Base-by-base conservation (phyloP, 1,140 invertebrate genomes). In the Brachionus calyciflorus region DNA sequence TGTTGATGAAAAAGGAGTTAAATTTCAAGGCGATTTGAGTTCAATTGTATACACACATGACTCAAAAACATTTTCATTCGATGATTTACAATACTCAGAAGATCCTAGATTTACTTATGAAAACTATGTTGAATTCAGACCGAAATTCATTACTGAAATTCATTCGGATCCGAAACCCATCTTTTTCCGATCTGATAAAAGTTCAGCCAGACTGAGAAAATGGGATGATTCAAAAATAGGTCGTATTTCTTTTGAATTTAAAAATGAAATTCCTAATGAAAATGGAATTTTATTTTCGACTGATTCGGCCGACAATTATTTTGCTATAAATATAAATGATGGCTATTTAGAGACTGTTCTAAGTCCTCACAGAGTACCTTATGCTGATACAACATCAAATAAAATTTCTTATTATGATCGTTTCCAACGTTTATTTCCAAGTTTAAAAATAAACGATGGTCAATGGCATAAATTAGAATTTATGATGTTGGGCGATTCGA, bases 191-290 rank as follows among this genome's bases (percentile, higher is more conserved):
- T 73, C 69, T 37, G 44, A 17, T 2, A 48, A 49, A 24, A 51
- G 44, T 14, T 53, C 69, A 24, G 69, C 69, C 2, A 26, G n/a
- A 40, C 10, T 73, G 24, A 24, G 33, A 0, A 33, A 30, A 21
- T 73, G 69, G 69, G 69, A 73, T 41, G 51, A 73, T 37, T 73
- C 69, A 26, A 73, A 73, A 40, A 30, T 73, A 19, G 69, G 69
- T 10, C 24, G 69, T 37, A 55, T 73, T 37, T 49, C 69, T 19
- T 73, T 73, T 51, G 69, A 73, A 14, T 73, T 73, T 21, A 49
- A 40, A 17, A 37, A 26, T 0, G 46, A 73, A 73, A 73, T 73
- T n/a, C 26, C 17, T 3, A 24, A 73, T n/a, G 46, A 73, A 10
- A 51, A 73, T 14, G 69, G 46, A 33, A 55, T 51, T 49, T 17